Base-by-base conservation (phyloP, 2,797 vertebrate genomes). In the Danio choprae region DNA sequence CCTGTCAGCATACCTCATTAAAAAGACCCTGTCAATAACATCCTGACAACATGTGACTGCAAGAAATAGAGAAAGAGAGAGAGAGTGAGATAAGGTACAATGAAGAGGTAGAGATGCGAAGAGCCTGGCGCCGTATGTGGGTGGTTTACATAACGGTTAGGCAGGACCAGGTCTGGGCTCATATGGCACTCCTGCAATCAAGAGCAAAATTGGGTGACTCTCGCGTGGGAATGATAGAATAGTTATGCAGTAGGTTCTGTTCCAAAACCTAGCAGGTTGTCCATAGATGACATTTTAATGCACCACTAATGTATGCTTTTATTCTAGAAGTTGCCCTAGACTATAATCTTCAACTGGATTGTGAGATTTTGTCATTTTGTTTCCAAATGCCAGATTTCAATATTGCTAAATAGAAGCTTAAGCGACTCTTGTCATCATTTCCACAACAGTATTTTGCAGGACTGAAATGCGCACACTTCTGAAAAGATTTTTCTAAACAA, bases 71-170 rank as follows among this genome's bases (percentile, higher is more conserved):
- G n/a, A 73, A 36, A 41, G 20, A 83, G 8, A 67, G 43, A 68
- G 11, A 38, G 7, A 29, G 40, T 58, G 18, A 67, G 46, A 81
- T 43, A 63, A 9, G 46, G 36, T 68, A 75, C 65, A 70, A 63
- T 41, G 80, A 60, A 60, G 38, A 63, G 56, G 58, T 44, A 62
- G 63, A 77, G 63, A 68, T 69, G 22, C 6, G 20, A 63, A 88
- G 84, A 86, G 87, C 85, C 84, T 87, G 87, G 90, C 85, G 58
- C 81, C 86, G 84, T 36, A 56, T 84, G 92, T 93, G 88, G 93
- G 93, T 91, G 91, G 90, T 89, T 94, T 93, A 89, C 87, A 91
- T 93, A 94, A 93, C 87, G 82, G 81, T 76, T 80, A 84, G 85
- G 84, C 53, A 81, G 86, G 84, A 86, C 84, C 68, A 74, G 86